Evolutionary conservation across 2,113 vertebrate species (phyloP).

Genomic region (Onychostoma macrolepis): DNA sequence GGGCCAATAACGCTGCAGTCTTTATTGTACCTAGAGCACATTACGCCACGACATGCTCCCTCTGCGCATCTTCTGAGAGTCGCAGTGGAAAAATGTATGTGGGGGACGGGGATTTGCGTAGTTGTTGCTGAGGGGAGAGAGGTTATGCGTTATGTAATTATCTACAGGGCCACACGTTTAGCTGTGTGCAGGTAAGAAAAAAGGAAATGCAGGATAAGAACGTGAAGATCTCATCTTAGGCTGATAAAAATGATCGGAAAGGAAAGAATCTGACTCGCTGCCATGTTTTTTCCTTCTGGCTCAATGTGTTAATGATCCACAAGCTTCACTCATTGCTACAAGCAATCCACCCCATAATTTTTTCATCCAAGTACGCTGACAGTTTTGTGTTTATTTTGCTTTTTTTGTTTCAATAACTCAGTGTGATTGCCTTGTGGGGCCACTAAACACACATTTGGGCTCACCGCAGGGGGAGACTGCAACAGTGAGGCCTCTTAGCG

Average conservation of each 20-base stretch:
- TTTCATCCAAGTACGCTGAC: conserved; percentile 33
- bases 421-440: conserved; percentile 68
- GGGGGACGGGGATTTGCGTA: conserved; percentile 49
- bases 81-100: conserved; percentile 49
- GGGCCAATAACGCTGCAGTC: conserved; percentile 70
- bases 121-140: neutral
- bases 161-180: neutral
- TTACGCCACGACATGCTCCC: conserved; percentile 69
- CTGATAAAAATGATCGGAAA: neutral
- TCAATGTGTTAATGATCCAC: neutral
- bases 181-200: neutral
- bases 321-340: neutral
- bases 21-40: conserved; percentile 73
- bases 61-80: conserved; percentile 54
- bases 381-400: conserved; percentile 15
- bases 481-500: neutral
- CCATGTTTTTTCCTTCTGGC: neutral
- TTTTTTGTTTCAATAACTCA: conserved; percentile 74
- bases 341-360: conserved; percentile 3
- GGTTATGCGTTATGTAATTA: neutral
- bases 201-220: neutral
- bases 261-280: neutral
- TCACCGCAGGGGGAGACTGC: conserved; percentile 2
- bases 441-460: conserved; percentile 52
- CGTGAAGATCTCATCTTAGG: neutral